phyloP scores from a whole-genome alignment of 2,888 invertebrate species.

The Blera fallax region DNA sequence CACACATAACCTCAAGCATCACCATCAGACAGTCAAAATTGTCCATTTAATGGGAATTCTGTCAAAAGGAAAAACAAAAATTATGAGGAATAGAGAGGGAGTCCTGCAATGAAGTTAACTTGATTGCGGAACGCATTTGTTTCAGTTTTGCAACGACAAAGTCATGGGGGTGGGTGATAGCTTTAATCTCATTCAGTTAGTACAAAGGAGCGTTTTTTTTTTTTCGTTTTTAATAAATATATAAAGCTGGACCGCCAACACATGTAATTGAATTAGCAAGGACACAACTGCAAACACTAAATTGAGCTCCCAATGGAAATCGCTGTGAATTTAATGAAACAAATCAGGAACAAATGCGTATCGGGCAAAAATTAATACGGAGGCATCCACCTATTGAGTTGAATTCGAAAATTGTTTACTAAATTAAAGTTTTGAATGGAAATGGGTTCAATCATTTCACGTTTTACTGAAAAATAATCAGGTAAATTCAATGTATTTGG shows the following conservation, averaged over 20 bases:
- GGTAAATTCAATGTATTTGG: too few relatives aligned
- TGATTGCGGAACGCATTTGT: neutral
- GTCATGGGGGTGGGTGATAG: neutral
- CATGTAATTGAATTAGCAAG: slow-evolving; percentile 14
- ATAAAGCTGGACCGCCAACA: neutral
- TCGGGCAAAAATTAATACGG: too few relatives aligned
- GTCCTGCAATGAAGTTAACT: neutral
- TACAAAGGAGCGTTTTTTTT: neutral
- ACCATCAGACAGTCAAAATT: slow-evolving; percentile 3
- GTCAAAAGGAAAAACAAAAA: slow-evolving; percentile 1
- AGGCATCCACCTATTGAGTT: too few relatives aligned
- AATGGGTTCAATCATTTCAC: too few relatives aligned
- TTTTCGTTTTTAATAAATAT: slow-evolving; percentile 4
- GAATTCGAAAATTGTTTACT: too few relatives aligned
- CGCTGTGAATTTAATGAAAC: neutral
- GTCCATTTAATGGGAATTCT: neutral
- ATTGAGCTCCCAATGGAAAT: slow-evolving; percentile 8
- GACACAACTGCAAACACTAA: slow-evolving; percentile 20
- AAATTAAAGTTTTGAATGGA: too few relatives aligned
- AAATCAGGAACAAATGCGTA: neutral
- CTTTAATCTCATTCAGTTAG: neutral
- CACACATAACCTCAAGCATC: slow-evolving; percentile 7
- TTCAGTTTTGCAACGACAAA: neutral
- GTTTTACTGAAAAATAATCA: too few relatives aligned
- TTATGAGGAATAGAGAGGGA: neutral